Percentiles rank a stretch among this genome's conserved stretches.
Evolutionary conservation across 2,888 invertebrate species (phyloP).

Genomic region (Cantharis nigra): DNA sequence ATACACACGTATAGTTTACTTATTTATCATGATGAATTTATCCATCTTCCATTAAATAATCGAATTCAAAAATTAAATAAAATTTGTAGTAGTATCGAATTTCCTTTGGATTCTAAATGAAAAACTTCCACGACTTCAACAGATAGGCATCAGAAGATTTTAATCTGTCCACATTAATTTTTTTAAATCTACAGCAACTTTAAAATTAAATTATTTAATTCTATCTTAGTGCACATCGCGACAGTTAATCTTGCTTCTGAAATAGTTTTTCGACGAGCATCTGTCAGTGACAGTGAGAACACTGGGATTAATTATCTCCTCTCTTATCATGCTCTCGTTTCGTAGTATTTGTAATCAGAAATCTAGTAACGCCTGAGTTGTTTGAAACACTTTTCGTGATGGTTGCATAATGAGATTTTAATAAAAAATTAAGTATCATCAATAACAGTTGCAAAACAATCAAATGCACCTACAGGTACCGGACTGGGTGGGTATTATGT

Average conservation of each 20-base stretch:
- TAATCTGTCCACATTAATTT: not conserved
- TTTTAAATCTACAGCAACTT: constrained; percentile 15
- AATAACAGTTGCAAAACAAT: not conserved
- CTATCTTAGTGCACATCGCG: constrained; percentile 33
- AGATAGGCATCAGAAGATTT: not conserved
- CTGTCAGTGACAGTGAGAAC: constrained; percentile 47
- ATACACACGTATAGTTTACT: not conserved
- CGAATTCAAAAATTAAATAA: not conserved
- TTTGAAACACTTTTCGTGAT: constrained; percentile 16
- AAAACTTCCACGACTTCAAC: not conserved
- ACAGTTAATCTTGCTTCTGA: constrained; percentile 39
- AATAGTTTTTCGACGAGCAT: constrained; percentile 45
- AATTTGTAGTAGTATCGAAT: not conserved
- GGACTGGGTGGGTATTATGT: not conserved
- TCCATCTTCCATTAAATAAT: not conserved
- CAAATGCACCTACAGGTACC: not conserved
- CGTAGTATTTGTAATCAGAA: constrained; percentile 45
- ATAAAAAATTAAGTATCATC: constrained; percentile 13
- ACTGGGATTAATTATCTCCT: constrained; percentile 48
- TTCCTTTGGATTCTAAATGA: not conserved
- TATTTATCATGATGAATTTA: not conserved
- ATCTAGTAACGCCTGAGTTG: constrained; percentile 30
- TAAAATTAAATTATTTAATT: constrained; percentile 38
- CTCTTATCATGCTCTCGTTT: constrained; percentile 44
- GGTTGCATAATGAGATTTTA: constrained; percentile 14